Conservation (phyloP, 2,888 invertebrate genomes). For the Spilarctia lutea region DNA sequence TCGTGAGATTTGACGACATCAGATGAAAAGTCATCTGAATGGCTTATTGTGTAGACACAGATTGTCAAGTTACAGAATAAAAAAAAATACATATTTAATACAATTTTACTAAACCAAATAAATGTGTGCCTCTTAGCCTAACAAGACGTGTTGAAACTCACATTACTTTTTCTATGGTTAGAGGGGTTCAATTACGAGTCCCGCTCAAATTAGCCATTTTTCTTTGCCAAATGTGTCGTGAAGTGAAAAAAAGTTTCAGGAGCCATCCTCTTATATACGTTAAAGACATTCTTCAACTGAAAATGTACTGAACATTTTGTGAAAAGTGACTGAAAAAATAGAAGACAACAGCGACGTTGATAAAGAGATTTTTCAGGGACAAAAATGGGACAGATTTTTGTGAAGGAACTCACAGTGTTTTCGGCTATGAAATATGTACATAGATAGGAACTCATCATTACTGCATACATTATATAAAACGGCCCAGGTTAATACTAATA, state of each 20-base stretch:
- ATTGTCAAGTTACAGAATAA: too few relatives aligned
- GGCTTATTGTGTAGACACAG: too few relatives aligned
- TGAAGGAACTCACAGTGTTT: slow-evolving; percentile 1
- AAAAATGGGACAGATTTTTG: slow-evolving; percentile 13
- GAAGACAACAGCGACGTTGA: slow-evolving; percentile 26
- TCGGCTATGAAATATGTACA: not conserved
- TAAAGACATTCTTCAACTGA: slow-evolving; percentile 31
- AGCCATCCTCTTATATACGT: slow-evolving; percentile 34
- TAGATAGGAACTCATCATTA: not conserved
- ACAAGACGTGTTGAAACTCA: slow-evolving; percentile 46
- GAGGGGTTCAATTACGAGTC: slow-evolving; percentile 47
- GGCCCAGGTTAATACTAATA: not conserved
- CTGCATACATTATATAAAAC: not conserved
- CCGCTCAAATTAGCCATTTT: slow-evolving; percentile 53
- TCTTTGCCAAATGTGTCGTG: slow-evolving; percentile 53
- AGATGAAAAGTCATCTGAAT: too few relatives aligned
- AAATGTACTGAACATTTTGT: slow-evolving; percentile 38
- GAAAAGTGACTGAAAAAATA: slow-evolving; percentile 35
- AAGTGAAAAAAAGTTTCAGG: slow-evolving; percentile 49
- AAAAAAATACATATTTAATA: slow-evolving; percentile 2
- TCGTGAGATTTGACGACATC: too few relatives aligned
- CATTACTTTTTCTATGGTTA: slow-evolving; percentile 49
- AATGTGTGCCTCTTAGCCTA: slow-evolving; percentile 12
- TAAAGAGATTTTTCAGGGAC: slow-evolving; percentile 33
- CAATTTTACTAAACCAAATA: not conserved